Evolutionary conservation across 2,888 invertebrate species (phyloP).

Genomic region (Synanthedon vespiformis): DNA sequence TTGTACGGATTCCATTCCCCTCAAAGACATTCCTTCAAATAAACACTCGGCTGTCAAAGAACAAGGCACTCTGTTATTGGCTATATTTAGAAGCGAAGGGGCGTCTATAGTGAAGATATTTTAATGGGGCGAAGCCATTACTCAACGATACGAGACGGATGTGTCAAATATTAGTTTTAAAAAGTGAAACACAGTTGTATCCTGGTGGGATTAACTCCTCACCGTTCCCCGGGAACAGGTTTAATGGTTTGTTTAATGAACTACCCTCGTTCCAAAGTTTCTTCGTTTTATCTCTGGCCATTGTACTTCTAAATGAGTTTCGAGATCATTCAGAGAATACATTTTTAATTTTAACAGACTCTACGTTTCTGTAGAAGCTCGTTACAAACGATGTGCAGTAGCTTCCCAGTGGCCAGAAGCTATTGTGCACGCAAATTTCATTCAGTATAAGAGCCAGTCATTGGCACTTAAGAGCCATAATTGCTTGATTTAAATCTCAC

Average conservation of each 20-base stretch:
- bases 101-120: constrained; percentile 35
- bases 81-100: constrained; percentile 50
- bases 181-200: constrained; percentile 7
- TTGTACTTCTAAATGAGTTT: constrained; percentile 20
- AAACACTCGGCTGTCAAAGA: constrained; percentile 46
- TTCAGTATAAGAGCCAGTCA: too few relatives aligned
- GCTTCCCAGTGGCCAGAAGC: too few relatives aligned
- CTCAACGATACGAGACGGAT: constrained; percentile 50
- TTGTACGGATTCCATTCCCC: constrained; percentile 8
- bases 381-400: too few relatives aligned
- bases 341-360: constrained; percentile 25
- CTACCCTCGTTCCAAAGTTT: constrained; percentile 19
- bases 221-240: constrained; percentile 17
- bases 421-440: too few relatives aligned
- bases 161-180: constrained; percentile 36
- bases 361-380: too few relatives aligned
- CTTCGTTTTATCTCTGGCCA: constrained; percentile 19
- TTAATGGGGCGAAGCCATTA: constrained; percentile 51
- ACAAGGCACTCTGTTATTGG: constrained; percentile 27
- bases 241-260: constrained; percentile 44
- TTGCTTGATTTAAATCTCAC: too few relatives aligned
- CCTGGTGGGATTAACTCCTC: constrained; percentile 27
- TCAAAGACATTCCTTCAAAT: constrained; percentile 43
- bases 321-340: constrained; percentile 11
- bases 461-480: too few relatives aligned